These are phyloP conservation scores for Dipodomys spectabilis DNA, from an alignment of 2,113 vertebrate species.

Conservation along the genomic window DNA sequence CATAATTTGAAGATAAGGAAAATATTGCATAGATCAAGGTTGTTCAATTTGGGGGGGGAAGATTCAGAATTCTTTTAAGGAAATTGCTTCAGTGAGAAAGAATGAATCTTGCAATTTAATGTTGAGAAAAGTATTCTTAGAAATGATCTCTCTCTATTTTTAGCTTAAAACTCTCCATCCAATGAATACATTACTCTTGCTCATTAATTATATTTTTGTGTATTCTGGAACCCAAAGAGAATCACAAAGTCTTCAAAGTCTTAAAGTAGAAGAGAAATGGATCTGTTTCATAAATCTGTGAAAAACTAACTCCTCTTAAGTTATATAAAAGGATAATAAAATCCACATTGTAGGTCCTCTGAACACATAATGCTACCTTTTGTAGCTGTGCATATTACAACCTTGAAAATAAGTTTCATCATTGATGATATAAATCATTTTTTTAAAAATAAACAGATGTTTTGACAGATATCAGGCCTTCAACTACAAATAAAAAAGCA, in stretches of 20 bases:
- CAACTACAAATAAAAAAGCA: slow-evolving; percentile 65
- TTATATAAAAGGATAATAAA: slow-evolving; percentile 59
- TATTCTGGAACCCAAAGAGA: slow-evolving; percentile 61
- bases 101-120: slow-evolving; percentile 40
- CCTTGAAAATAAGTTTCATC: slow-evolving; percentile 81
- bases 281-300: slow-evolving; percentile 43
- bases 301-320: slow-evolving; percentile 28
- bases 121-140: slow-evolving; percentile 52
- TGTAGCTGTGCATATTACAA: slow-evolving; percentile 71
- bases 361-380: slow-evolving; percentile 76
- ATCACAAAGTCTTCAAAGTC: slow-evolving; percentile 43
- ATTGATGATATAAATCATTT: slow-evolving; percentile 65
- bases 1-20: slow-evolving; percentile 9
- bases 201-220: slow-evolving; percentile 58
- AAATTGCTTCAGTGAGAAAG: slow-evolving; percentile 8
- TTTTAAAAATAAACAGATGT: slow-evolving; percentile 78
- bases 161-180: slow-evolving; percentile 49
- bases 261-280: slow-evolving; percentile 47
- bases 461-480: slow-evolving; percentile 76
- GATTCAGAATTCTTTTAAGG: neutral
- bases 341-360: slow-evolving; percentile 48
- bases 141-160: neutral
- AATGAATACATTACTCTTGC: slow-evolving; percentile 19
- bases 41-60: neutral
- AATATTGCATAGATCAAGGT: neutral